Evolutionary conservation across 2,113 vertebrate genomes (phyloP), one percentile per base, ranked within the genome.

Genomic region (Orientallactaga bullata): DNA sequence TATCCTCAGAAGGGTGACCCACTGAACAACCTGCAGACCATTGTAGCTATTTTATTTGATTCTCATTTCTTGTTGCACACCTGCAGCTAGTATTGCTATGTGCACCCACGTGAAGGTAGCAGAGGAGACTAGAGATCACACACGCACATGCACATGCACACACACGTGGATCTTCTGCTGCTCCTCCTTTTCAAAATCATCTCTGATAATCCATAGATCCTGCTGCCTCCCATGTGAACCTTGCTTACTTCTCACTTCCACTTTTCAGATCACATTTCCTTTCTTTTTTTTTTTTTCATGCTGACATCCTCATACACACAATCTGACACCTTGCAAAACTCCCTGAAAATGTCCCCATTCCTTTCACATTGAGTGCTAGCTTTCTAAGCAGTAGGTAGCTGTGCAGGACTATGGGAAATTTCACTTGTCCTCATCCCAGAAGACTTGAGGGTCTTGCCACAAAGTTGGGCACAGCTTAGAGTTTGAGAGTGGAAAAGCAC

Each of bases 401-500:
- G 18, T 17, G 37, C 13, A 28, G 7, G 30, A 30, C 51, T 84
- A 3, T 23, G 18, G 30, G 79, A n/a, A 71, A 61, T 11, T 24
- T 21, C 66, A 20, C 86, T 66, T 21, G 12, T 18, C 24, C n/a
- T 79, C 28, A n/a, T 58, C 13, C 60, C 23, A 47, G 17, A 16
- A 55, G 55, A 71, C 58, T 3, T 78, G 21, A 69, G 30, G 11
- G 39, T n/a, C 18, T 83, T 17, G 23, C n/a, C 28, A 42, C 26
- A 61, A 81, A 69, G 47, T 1, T 88, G 51, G 24, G 32, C 37
- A 55, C n/a, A 66, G 47, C 65, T 85, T 74, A 47, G 47, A 86
- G 58, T 81, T 8, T 72, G 16, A 83, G 61, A 89, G 18, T 28
- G 28, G 63, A 93, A 93, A 95, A 55, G 6, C 23, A 37, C n/a